A percentile compares a stretch with the other conserved stretches of the same genome.
phyloP scores from a whole-genome alignment of 2,797 vertebrate species.

The Nannoperca obscura region DNA sequence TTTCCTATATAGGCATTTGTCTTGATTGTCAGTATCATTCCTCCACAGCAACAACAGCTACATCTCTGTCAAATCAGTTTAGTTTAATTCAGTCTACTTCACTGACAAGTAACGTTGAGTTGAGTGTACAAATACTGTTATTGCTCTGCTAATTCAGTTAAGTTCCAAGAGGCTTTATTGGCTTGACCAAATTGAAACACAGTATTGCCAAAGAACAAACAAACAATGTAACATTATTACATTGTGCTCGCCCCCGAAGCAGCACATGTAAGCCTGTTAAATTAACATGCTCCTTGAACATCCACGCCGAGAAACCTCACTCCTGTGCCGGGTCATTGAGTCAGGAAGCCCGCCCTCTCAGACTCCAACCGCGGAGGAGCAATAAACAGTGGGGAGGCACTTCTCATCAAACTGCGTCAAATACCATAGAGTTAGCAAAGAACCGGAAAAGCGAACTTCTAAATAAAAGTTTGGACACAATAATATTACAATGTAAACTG shows the following conservation, averaged over 20 bases:
- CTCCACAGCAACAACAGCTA: background rate
- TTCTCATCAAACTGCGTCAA: constrained; percentile 2
- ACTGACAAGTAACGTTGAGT: background rate
- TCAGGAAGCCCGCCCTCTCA: constrained; percentile 5
- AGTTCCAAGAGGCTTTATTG: too few species aligned
- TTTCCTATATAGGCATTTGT: background rate
- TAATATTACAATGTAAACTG: background rate
- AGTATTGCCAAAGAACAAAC: too few species aligned
- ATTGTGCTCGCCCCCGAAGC: background rate
- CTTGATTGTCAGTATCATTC: background rate
- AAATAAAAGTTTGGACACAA: constrained; percentile 21
- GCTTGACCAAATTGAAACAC: too few species aligned
- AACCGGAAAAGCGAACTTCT: background rate
- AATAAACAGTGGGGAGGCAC: background rate
- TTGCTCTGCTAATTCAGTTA: too few species aligned
- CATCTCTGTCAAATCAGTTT: background rate
- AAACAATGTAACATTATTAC: too few species aligned
- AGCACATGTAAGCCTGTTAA: background rate
- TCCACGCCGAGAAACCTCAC: constrained; percentile 26
- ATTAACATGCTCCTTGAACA: constrained; percentile 48
- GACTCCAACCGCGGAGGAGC: background rate
- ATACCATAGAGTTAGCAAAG: accelerated
- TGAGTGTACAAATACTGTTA: background rate
- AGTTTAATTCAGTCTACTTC: background rate
- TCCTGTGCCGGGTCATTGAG: constrained; percentile 8